Conservation (phyloP, 2,888 invertebrate species). For the Nemurella pictetii region DNA sequence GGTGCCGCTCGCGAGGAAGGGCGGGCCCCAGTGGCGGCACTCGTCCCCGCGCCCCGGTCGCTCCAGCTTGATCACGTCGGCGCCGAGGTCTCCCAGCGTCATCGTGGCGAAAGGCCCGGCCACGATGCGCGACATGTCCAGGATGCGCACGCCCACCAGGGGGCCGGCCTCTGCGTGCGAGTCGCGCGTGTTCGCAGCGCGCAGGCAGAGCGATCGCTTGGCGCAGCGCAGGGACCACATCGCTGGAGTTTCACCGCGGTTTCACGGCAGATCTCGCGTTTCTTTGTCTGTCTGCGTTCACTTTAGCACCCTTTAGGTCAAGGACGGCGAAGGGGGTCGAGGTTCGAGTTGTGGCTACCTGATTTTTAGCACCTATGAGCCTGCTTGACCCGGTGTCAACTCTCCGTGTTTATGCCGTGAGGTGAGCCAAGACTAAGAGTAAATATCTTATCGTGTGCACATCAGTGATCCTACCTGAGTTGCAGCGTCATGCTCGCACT, state of each 20-base stretch:
- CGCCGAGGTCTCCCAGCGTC: slow-evolving; percentile 90
- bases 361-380: no score
- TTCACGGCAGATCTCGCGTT: no score
- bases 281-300: no score
- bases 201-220: no score
- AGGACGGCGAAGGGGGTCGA: background rate
- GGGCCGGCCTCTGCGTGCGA: slow-evolving; percentile 18
- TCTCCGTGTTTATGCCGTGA: background rate
- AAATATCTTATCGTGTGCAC: background rate
- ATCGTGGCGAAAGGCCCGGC: slow-evolving; percentile 95
- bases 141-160: slow-evolving; percentile 64
- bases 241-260: background rate
- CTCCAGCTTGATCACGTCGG: slow-evolving; percentile 91
- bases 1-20: slow-evolving; percentile 69
- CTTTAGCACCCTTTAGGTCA: background rate
- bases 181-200: no score
- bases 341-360: background rate
- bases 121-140: slow-evolving; percentile 83
- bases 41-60: slow-evolving; percentile 83
- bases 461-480: slow-evolving; percentile 33
- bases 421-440: no score
- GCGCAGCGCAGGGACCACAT: background rate
- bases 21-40: slow-evolving; percentile 91
- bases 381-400: no score
- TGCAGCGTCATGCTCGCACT: slow-evolving; percentile 34